phyloP scores from a whole-genome alignment of 2,888 invertebrate genomes.

The Pharmacophagus antenor region DNA sequence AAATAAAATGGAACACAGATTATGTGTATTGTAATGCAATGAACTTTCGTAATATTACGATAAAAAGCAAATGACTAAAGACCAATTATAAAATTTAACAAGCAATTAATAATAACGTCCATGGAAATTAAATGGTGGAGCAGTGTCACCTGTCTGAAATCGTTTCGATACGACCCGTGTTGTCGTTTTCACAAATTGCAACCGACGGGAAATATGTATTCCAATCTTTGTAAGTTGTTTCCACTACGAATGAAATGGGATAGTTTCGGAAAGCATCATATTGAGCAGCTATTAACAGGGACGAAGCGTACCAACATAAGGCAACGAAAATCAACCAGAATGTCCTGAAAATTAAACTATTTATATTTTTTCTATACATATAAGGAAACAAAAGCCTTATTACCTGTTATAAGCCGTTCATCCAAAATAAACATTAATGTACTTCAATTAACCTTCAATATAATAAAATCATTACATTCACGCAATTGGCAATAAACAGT shows the following conservation, averaged over 20 bases:
- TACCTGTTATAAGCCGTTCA: no score
- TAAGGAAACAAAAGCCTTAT: no score
- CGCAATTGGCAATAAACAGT: no score
- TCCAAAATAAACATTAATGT: no score
- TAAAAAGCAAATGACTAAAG: neutral
- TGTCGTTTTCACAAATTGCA: conserved; percentile 86
- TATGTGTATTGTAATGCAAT: no score
- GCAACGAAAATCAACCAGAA: conserved; percentile 83
- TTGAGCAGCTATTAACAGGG: conserved; percentile 78
- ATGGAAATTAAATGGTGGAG: neutral
- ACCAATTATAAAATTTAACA: neutral
- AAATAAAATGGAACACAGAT: no score
- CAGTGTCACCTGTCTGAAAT: conserved; percentile 80
- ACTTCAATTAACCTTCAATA: no score
- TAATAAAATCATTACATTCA: no score
- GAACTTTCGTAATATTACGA: neutral
- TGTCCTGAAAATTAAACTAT: conserved; percentile 58
- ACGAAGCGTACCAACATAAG: conserved; percentile 83
- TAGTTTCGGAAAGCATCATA: conserved; percentile 84
- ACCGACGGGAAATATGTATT: conserved; percentile 87
- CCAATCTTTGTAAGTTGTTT: conserved; percentile 88
- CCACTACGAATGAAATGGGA: conserved; percentile 89
- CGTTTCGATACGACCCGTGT: conserved; percentile 83
- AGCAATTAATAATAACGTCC: neutral
- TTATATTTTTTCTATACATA: neutral